Evolutionary conservation across 2,113 vertebrate species (phyloP), one percentile per base, ranked within the genome.

Genomic region (Neoarius graeffei): DNA sequence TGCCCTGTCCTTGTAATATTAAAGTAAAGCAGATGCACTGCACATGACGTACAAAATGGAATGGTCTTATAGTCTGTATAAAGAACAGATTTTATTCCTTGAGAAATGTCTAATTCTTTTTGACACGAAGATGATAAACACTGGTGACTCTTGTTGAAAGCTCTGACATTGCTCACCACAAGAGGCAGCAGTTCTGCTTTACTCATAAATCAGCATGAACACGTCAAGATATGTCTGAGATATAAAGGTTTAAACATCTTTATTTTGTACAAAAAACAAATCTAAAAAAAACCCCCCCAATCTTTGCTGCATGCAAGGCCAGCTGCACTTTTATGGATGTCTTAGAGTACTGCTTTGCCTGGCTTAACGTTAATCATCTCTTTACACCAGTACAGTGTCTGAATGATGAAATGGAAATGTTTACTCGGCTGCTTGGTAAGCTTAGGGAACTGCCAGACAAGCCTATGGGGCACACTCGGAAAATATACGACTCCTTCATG

Each of bases 331-430:
- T 87, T 83, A 42, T 79, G 30, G 19, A 14, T n/a, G 54, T 48
- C 35, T n/a, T 7, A 30, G 59, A 64, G 42, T 52, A 54, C 59
- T 79, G 62, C 7, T 27, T 20, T 50, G 42, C 50, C 25, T 52
- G 17, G 74, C 11, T 56, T 66, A 66, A 64, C 48, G 13, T 10
- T 81, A 71, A 57, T 81, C 77, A 81, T 57, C n/a, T 81, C 23
- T 67, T 27, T 35, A 60, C 60, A 80, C n/a, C 54, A 54, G 62
- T 59, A 59, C 73, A 79, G 48, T 77, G 56, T 66, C 71, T 56
- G 83, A 88, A 69, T 52, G 76, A 85, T 82, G 84, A 88, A 88
- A 85, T 35, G 54, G 87, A 81, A 88, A 81, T 88, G 76, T 81
- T 85, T 80, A 85, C 27, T 81, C 35, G 2, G 52, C 57, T 9